Base-by-base conservation (phyloP, 2,797 vertebrate species). In the Sebastiscus albofasciatus region DNA sequence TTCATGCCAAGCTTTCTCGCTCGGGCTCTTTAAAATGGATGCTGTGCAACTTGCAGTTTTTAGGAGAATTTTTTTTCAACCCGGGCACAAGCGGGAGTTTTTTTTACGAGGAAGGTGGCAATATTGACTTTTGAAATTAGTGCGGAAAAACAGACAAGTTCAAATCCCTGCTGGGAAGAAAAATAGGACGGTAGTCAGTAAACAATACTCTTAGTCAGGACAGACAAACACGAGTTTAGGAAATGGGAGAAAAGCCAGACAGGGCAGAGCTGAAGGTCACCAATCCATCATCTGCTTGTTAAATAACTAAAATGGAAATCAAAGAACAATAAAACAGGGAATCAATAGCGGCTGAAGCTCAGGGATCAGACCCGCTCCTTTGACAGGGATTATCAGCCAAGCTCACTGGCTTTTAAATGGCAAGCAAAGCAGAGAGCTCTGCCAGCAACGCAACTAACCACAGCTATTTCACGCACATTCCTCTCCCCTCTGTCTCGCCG, bases 291-390 rank as follows among this genome's bases (percentile, higher is more conserved):
- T 94, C 81, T 85, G 91, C 95, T 95, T 91, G 86, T 95, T 95
- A 97, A 96, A 95, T 94, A 95, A 92, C 87, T 87, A 92, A 94
- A 96, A 91, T 94, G 87, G 86, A 95, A 96, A 95, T 95, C 87
- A 94, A 96, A 95, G 91, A 94, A 92, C 77, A 94, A 95, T 95
- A 92, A 95, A 93, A 93, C 80, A 91, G 81, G 81, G 94, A 95
- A 94, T 89, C 92, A 92, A 94, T 90, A 93, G 75, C 8, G 74
- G 49, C 69, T 87, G 87, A 89, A 83, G 82, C 90, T 87, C 31
- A n/a, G 83, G 87, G 91, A 96, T 94, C 93, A 93, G 90, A 90
- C 90, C 85, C 76, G n/a, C 31, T 87, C 89, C 90, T 95, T 94
- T 93, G 39, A 90, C 90, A 89, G 92, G 90, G 91, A 93, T 95